Conservation (phyloP, 2,113 vertebrate species). For the Sorex fumeus region DNA sequence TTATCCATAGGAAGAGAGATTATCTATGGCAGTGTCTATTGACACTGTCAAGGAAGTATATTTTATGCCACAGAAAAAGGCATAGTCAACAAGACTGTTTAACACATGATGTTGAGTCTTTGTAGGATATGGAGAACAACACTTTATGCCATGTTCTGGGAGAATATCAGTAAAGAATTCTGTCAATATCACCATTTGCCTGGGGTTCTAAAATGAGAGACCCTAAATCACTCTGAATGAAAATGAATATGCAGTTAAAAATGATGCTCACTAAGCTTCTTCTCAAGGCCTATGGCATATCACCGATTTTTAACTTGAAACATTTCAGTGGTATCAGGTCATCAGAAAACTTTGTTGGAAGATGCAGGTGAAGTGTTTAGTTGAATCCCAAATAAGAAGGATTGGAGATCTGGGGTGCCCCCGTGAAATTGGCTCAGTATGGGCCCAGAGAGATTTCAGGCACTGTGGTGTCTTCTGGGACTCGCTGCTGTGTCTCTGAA, state of each 20-base stretch:
- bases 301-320: neutral
- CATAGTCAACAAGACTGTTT: neutral
- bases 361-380: rapidly evolving
- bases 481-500: too few relatives aligned
- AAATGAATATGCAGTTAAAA: neutral
- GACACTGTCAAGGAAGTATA: too few relatives aligned
- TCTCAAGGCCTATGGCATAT: neutral
- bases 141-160: neutral
- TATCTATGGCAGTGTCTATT: too few relatives aligned
- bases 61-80: too few relatives aligned
- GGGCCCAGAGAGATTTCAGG: too few relatives aligned
- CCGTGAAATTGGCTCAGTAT: too few relatives aligned
- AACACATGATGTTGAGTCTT: rapidly evolving
- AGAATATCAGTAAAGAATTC: neutral
- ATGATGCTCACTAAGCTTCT: rapidly evolving
- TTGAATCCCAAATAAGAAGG: too few relatives aligned
- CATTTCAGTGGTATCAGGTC: neutral
- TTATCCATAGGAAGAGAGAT: too few relatives aligned
- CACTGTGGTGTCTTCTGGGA: too few relatives aligned
- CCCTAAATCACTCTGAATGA: too few relatives aligned
- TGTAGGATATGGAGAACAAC: rapidly evolving
- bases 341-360: neutral
- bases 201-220: neutral
- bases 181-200: neutral
- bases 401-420: too few relatives aligned